phyloP scores from a whole-genome alignment of 2,113 vertebrate species.

The Osmerus mordax region DNA sequence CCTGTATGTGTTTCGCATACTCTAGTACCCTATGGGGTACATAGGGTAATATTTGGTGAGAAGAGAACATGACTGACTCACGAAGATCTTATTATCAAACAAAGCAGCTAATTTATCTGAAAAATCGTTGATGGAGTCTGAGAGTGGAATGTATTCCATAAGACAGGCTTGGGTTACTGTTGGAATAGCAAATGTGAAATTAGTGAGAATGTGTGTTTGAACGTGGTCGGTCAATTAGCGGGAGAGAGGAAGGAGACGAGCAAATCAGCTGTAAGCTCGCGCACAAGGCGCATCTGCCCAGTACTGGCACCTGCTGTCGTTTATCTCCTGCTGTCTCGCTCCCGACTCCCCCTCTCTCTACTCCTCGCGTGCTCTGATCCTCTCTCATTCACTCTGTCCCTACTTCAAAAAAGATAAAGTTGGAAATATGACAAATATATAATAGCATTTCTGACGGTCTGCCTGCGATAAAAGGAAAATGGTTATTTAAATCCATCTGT shows the following conservation, averaged over 20 bases:
- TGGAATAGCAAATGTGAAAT: constrained; percentile 98
- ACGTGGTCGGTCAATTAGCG: constrained; percentile 91
- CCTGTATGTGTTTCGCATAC: no score
- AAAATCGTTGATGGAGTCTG: constrained; percentile 77
- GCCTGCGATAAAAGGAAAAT: constrained; percentile 12
- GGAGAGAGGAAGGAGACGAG: constrained; percentile 57
- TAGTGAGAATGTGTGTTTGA: constrained; percentile 94
- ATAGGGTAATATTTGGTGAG: constrained; percentile 50
- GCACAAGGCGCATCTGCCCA: constrained; percentile 47
- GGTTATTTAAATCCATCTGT: no score
- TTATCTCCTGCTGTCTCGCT: constrained; percentile 15
- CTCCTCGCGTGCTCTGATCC: background rate
- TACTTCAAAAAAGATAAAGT: constrained; percentile 44
- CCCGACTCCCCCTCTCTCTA: constrained; percentile 1
- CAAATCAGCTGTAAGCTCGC: constrained; percentile 62
- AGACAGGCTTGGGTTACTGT: constrained; percentile 81
- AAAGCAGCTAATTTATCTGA: constrained; percentile 86
- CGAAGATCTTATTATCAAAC: constrained; percentile 86
- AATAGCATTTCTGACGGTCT: constrained; percentile 52
- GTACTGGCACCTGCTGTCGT: constrained; percentile 42
- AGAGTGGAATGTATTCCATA: constrained; percentile 84
- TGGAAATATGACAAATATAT: constrained; percentile 60
- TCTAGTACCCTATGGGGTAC: background rate
- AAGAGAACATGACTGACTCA: constrained; percentile 73
- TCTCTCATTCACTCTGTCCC: constrained; percentile 26